Evolutionary conservation across 2,797 vertebrate species (phyloP), one percentile per base, ranked within the genome.

Genomic region (Champsocephalus esox): DNA sequence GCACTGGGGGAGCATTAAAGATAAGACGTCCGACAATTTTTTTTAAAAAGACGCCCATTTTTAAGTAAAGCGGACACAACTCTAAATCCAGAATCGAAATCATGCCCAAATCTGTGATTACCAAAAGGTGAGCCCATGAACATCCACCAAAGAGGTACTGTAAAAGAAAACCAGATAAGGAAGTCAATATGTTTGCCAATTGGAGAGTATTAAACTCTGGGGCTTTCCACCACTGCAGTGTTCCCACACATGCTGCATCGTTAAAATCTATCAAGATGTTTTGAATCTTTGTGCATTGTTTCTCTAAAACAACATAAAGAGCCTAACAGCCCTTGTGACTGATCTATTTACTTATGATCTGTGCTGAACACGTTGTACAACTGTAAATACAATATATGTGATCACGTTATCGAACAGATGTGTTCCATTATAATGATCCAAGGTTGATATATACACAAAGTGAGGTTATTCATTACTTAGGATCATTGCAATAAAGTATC

Each of bases 231-330:
- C 58, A 43, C 77, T 55, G 67, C 64, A 46, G 64, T 28, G 73
- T 60, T 77, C 24, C 65, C 49, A 82, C 72, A 82, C 65, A 79
- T 70, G 73, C 43, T 79, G 61, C 70, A 75, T 81, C 12, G 60
- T 82, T 84, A 63, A 79, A 87, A 71, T 76, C 70, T 66, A 75
- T 75, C 79, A 86, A 88, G 70, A 84, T 88, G 87, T 78, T 87
- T 83, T 48, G 84, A 49, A 66, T 88, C 63, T 52, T 4, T 8
- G n/a, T 49, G 17, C 6, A 8, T 57, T 43, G 60, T 68, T 24
- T 56, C 45, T 32, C 28, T 48, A 19, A 58, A 79, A 59, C 54
- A 60, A 48, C 38, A 57, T 55, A 43, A 69, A 76, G 57, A 24
- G 62, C 66, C 70, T 34, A 45, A 12, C 6, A 43, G 41, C 48